These are phyloP conservation scores for Notothenia rossii DNA, from an alignment of 2,113 vertebrate genomes.

Conservation along the genomic window DNA sequence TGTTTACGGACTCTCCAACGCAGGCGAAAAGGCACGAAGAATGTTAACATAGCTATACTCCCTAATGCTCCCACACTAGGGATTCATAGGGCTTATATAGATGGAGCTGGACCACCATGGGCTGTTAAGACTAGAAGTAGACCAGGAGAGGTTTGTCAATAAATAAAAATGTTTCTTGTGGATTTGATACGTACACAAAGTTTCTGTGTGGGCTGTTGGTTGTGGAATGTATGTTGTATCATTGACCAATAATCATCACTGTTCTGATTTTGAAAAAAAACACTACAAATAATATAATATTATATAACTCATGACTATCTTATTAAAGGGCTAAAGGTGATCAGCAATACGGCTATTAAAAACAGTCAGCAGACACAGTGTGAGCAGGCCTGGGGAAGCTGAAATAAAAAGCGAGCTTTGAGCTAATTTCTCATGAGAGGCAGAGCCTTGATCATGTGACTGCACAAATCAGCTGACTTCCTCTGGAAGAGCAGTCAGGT, in stretches of 20 bases:
- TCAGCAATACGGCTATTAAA: conserved; percentile 18
- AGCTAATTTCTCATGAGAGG: conserved; percentile 51
- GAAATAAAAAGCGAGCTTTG: conserved; percentile 35
- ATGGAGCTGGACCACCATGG: conserved; percentile 63
- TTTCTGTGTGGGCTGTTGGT: conserved; percentile 32
- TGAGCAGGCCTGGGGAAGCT: conserved; percentile 46
- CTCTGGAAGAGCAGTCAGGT: conserved; percentile 63
- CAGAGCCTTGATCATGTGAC: conserved; percentile 67
- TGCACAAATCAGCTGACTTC: conserved; percentile 64
- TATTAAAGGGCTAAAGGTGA: conserved; percentile 21
- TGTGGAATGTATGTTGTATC: not conserved
- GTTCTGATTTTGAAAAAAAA: not conserved
- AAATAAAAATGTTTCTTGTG: conserved; percentile 49
- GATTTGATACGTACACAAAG: conserved; percentile 19
- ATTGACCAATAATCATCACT: not conserved
- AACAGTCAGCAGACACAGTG: conserved; percentile 31
- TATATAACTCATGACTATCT: not conserved
- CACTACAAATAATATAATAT: no score
- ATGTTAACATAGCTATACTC: conserved; percentile 64
- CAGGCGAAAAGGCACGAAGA: conserved; percentile 42
- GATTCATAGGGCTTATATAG: conserved; percentile 45
- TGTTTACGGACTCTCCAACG: conserved; percentile 55
- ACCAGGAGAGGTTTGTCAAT: conserved; percentile 29
- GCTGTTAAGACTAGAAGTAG: conserved; percentile 46
- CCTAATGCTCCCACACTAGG: conserved; percentile 49